phyloP scores from a whole-genome alignment of 2,888 invertebrate species.

The Lasioglossum morio region DNA sequence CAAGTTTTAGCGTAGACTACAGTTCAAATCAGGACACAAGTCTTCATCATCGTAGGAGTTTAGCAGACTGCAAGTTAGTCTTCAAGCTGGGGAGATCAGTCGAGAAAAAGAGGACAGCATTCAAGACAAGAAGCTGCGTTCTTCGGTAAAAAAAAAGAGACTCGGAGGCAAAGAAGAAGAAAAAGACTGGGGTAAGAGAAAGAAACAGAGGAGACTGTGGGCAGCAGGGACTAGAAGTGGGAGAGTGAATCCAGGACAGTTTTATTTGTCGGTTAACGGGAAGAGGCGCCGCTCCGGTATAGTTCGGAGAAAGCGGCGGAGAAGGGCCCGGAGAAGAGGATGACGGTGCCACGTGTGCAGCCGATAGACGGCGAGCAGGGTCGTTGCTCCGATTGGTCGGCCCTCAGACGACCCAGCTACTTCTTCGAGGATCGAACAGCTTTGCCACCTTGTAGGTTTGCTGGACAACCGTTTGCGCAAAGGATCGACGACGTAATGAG shows the following conservation, averaged over 20 bases:
- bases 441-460: conserved; percentile 31
- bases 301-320: neutral
- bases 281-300: conserved; percentile 26
- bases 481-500: neutral
- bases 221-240: neutral
- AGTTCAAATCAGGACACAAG: neutral
- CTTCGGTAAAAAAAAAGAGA: conserved; percentile 29
- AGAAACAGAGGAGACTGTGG: neutral
- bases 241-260: conserved; percentile 39
- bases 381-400: conserved; percentile 56
- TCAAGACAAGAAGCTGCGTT: neutral
- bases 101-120: neutral
- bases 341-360: conserved; percentile 45
- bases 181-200: neutral
- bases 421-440: conserved; percentile 19
- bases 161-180: neutral
- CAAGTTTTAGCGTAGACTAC: neutral
- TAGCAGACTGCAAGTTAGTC: neutral
- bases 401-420: conserved; percentile 30
- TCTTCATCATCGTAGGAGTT: neutral
- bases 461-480: neutral
- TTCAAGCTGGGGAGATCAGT: neutral
- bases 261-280: conserved; percentile 48
- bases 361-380: conserved; percentile 33
- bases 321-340: conserved; percentile 9